A percentile compares a stretch with the other conserved stretches of the same genome.
Evolutionary conservation across 1,140 invertebrate species (phyloP).

Genomic region (Pogonomyrmex californicus): DNA sequence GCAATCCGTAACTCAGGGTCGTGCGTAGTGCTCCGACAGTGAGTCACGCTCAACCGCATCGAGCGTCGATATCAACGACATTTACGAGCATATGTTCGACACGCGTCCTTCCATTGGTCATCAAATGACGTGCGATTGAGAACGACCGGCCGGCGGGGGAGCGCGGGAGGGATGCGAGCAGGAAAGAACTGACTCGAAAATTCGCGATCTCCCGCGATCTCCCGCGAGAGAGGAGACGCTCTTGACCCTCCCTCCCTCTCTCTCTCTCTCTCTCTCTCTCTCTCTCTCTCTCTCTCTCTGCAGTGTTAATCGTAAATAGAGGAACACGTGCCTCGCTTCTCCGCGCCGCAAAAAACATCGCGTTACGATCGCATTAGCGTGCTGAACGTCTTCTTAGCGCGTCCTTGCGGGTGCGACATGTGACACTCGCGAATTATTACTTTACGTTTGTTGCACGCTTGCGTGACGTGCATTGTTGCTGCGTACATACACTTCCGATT

Average conservation of each 20-base stretch:
- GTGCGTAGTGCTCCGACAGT: constrained; percentile 53
- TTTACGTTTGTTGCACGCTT: constrained; percentile 28
- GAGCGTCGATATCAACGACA: constrained; percentile 74
- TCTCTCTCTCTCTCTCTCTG: neutral
- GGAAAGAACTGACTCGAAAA: neutral
- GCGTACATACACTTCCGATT: neutral
- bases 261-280: neutral
- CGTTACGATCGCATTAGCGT: constrained; percentile 20
- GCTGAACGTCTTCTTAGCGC: neutral
- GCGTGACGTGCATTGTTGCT: neutral
- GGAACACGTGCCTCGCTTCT: constrained; percentile 7
- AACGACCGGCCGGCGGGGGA: neutral
- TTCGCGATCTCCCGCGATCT: neutral
- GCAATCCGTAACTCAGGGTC: constrained; percentile 71
- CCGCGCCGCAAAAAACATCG: neutral
- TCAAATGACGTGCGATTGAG: constrained; percentile 53
- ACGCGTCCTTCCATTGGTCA: constrained; percentile 60
- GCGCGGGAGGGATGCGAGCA: neutral
- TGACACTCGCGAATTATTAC: constrained; percentile 27
- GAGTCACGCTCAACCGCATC: constrained; percentile 74
- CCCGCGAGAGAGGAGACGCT: neutral
- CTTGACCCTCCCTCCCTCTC: no score
- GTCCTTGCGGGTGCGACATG: constrained; percentile 19
- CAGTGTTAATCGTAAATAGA: neutral
- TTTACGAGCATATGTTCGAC: constrained; percentile 68